A percentile compares a stretch with the other conserved stretches of the same genome.
Conservation (phyloP, 1,140 invertebrate genomes). For the Atta colombica region DNA sequence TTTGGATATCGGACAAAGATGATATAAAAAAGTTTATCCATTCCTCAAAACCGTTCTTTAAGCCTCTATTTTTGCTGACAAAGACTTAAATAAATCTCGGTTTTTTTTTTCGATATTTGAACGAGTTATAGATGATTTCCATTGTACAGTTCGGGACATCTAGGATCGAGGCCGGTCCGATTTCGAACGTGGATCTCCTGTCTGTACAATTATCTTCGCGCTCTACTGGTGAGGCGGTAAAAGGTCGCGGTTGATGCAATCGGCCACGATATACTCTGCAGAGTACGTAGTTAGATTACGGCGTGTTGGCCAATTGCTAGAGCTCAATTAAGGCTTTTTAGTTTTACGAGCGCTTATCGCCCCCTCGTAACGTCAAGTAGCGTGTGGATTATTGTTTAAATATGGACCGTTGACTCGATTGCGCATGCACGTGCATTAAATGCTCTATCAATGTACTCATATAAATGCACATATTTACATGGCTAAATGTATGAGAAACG, state of each 20-base stretch:
- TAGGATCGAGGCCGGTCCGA: constrained; percentile 54
- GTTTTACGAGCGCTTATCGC: constrained; percentile 52
- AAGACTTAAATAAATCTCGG: background rate
- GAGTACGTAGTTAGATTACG: constrained; percentile 62
- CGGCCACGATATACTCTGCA: constrained; percentile 58
- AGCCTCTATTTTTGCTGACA: background rate
- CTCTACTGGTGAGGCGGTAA: constrained; percentile 67
- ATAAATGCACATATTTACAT: background rate
- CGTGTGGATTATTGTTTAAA: constrained; percentile 41
- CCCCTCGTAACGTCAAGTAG: constrained; percentile 1
- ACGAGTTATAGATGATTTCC: background rate
- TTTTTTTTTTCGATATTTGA: background rate
- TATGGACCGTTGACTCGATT: constrained; percentile 23
- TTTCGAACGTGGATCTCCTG: constrained; percentile 59
- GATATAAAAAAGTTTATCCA: background rate
- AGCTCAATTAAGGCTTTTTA: constrained; percentile 64
- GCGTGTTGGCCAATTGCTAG: constrained; percentile 61
- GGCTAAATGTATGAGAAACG: background rate
- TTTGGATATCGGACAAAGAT: background rate
- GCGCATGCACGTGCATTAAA: background rate
- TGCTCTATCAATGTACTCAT: background rate
- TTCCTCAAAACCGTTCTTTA: background rate
- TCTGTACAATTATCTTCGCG: constrained; percentile 66
- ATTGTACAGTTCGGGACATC: constrained; percentile 25
- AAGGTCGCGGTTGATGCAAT: constrained; percentile 65